Base-by-base conservation (phyloP, 2,113 vertebrate genomes). In the Apteryx owenii region DNA sequence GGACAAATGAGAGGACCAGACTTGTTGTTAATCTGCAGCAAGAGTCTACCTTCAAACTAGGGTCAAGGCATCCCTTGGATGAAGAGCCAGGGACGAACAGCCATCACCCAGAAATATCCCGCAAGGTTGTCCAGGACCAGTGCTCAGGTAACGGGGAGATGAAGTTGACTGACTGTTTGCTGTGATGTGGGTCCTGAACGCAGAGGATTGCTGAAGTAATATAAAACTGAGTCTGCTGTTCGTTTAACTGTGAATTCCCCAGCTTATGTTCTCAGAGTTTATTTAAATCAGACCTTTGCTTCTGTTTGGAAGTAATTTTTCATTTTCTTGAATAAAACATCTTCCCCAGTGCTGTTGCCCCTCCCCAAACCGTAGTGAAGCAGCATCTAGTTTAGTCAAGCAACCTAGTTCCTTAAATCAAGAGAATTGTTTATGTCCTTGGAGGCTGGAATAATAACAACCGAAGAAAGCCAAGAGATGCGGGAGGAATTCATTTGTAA, bases 241-340 rank as follows among this genome's bases (percentile, higher is more conserved):
- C 22, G 23, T 87, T 87, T 77, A 83, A 65, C 73, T 12, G 19
- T 3, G 4, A 82, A 56, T 85, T 87, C 62, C 31, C 42, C 36
- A 54, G 29, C 29, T 90, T 81, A 58, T 11, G 36, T 60, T 90
- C 21, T 65, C 20, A 60, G 66, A 89, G 51, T 72, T 95, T 70
- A 93, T 81, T 92, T 77, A 72, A 91, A 91, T 89, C 62, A 53
- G 31, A 61, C 31, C 25, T 88, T 80, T 97, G 71, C 42, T 90
- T 69, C 78, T 88, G 22, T 79, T 95, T 68, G 66, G 79, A 97
- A 92, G 69, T n/a, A 54, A n/a, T 58, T 85, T 92, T 88, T 95
- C 94, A 31, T 93, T 95, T 73, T 83, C 88, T 86, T 89, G 65
- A 93, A 82, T 87, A 94, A 97, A 97, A 94, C 42, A 85, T 93